Base-by-base conservation (phyloP, 2,888 invertebrate species). In the Stenodema calcarata region DNA sequence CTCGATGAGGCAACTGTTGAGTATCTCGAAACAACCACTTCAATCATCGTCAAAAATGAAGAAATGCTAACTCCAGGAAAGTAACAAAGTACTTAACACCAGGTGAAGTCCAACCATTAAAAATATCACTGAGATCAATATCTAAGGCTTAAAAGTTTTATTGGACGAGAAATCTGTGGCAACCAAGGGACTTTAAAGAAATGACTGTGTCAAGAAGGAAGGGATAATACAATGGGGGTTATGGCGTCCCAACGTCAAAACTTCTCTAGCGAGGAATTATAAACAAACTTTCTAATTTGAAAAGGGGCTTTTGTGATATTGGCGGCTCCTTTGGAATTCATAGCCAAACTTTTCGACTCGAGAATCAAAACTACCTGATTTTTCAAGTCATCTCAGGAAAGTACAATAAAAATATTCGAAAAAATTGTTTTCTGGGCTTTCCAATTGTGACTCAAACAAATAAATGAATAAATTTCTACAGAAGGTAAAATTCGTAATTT, bases 281-380 rank as follows among this genome's bases (percentile, higher is more conserved):
- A 78, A 78, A 78, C 44, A 78, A 78, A 78, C 78, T 78, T 78
- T 44, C 44, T 78, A 78, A 78, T 78, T 78, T 78, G 78, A 44
- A 78, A 78, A 78, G 44, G 18, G 78, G 18, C 78, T 78, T 78
- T 78, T 44, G 12, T 23, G 44, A 78, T 78, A 78, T 78, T 42
- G 44, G 62, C 28, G 78, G 78, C 42, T 78, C 44, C 78, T 78
- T 78, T 78, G 78, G 41, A 41, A 78, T 78, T 41, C 78, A 78
- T 78, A 78, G 78, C 42, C 44, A 78, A 78, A 78, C 78, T 78
- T 78, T 44, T 62, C 62, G 18, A 62, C 62, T 62, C 18, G 4
- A 62, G 23, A 23, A 62, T 62, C 18, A 23, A 23, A 23, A 23
- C 62, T 62, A 62, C 62, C 62, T 62, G 62, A 62, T 62, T 62